Base-by-base conservation (phyloP, 2,888 invertebrate genomes). In the Callimorpha dominula region DNA sequence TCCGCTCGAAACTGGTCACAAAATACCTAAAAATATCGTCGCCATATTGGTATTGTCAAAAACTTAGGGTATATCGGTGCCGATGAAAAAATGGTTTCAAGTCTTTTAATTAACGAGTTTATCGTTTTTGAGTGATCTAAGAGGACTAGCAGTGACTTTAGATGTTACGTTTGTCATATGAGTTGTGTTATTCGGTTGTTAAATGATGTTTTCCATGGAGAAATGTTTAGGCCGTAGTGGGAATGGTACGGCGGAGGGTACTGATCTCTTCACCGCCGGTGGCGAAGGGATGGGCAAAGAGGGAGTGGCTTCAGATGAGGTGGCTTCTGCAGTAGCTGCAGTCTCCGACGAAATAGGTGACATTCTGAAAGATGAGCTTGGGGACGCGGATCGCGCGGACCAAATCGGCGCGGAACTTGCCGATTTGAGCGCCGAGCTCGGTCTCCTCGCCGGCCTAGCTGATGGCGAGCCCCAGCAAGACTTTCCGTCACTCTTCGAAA, bases 41-140 rank as follows among this genome's bases (percentile, higher is more conserved):
- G 96, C 96, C 96, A 96, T 96, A 96, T 96, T 96, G 95, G 95
- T 95, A 95, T 95, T 96, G 95, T 95, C 96, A 96, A 96, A 95
- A 94, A 93, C 88, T 92, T 93, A 92, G 90, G 89, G 87, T 90
- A 88, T 86, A 91, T 92, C 88, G 90, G 93, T 93, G 92, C 91
- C 89, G 90, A 91, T 88, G 91, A 92, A 93, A 95, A 96, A 95
- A 95, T 95, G 96, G 88, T 93, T 94, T 93, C 91, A 91, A 92
- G 89, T 87, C 88, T 88, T 89, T 84, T 88, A 88, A 86, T 88
- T 86, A 89, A 84, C 89, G 88, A 89, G 89, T 92, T 90, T 84
- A 86, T 88, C 84, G 87, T 89, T 87, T 88, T 89, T 84, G 87
- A 92, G 91, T 94, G 91, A 94, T 93, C 87, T 84, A 87, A 87